Evolutionary conservation across 2,113 vertebrate genomes (phyloP).

Genomic region (Odobenus rosmarus): DNA sequence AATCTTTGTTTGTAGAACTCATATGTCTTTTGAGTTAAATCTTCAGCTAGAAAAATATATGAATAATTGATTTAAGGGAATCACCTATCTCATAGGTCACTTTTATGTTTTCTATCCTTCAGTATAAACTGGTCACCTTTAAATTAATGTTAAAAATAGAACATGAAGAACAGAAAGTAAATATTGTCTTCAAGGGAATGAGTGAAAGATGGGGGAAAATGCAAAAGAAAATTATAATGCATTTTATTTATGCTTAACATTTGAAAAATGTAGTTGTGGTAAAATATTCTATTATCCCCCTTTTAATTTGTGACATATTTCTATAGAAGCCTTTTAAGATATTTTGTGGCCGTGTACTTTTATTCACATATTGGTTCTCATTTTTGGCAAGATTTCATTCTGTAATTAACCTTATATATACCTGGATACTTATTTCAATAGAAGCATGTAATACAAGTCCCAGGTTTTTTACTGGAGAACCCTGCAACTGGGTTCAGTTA

Average conservation of each 20-base stretch:
- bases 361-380: neutral
- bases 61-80: conserved; percentile 76
- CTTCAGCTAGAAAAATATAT: conserved; percentile 81
- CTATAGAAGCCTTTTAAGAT: conserved; percentile 42
- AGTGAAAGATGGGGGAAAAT: conserved; percentile 76
- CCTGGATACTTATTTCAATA: conserved; percentile 15
- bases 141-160: conserved; percentile 79
- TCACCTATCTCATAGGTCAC: conserved; percentile 76
- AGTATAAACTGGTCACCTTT: conserved; percentile 83
- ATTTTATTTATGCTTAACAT: conserved; percentile 68
- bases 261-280: conserved; percentile 65
- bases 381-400: neutral
- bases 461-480: neutral
- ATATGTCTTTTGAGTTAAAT: conserved; percentile 78
- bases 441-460: neutral
- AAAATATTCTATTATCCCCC: conserved; percentile 43
- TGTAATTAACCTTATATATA: neutral
- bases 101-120: conserved; percentile 77
- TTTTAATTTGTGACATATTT: conserved; percentile 38
- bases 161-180: conserved; percentile 81
- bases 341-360: neutral
- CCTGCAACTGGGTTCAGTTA: conserved; percentile 54
- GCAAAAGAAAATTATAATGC: conserved; percentile 78
- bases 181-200: conserved; percentile 77
- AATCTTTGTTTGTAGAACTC: conserved; percentile 66